A percentile compares a stretch with the other conserved stretches of the same genome.
Conservation (phyloP, 2,888 invertebrate species). For the Yponomeuta malinellus region DNA sequence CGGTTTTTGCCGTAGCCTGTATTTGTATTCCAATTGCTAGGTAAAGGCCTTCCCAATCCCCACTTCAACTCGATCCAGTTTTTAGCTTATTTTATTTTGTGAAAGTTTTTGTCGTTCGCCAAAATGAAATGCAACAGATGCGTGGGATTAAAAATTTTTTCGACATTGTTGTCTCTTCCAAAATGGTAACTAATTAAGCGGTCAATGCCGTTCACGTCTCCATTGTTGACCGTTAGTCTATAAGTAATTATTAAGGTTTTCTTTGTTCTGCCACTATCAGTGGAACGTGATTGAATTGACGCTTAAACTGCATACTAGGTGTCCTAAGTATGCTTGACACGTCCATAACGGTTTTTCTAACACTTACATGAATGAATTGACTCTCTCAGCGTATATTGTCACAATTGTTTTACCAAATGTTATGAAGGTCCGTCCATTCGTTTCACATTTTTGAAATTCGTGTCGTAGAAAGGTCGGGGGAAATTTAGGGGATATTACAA, state of each 20-base stretch:
- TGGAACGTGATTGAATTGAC: neutral
- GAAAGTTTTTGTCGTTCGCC: neutral
- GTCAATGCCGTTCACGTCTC: neutral
- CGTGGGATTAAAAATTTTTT: neutral
- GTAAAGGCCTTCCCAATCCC: no score
- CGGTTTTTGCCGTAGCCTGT: no score
- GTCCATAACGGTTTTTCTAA: neutral
- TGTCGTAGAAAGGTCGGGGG: no score
- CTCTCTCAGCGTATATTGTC: no score
- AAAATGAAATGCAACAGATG: neutral
- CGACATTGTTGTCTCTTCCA: neutral
- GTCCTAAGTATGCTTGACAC: slow-evolving; percentile 7
- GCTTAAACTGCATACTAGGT: neutral
- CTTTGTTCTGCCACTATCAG: neutral
- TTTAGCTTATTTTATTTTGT: no score
- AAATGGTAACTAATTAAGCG: neutral
- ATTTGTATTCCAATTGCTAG: no score
- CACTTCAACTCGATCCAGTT: no score
- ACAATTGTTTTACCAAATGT: no score
- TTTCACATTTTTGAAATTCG: no score
- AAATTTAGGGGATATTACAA: no score
- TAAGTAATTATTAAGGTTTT: neutral
- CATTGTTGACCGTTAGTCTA: neutral
- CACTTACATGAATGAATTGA: neutral
- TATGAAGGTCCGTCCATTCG: no score